Percentiles rank a stretch among this genome's conserved stretches.
phyloP scores from a whole-genome alignment of 30 jellyfish, hydroid and myxozoan species.

The Aurelia coerulea region DNA sequence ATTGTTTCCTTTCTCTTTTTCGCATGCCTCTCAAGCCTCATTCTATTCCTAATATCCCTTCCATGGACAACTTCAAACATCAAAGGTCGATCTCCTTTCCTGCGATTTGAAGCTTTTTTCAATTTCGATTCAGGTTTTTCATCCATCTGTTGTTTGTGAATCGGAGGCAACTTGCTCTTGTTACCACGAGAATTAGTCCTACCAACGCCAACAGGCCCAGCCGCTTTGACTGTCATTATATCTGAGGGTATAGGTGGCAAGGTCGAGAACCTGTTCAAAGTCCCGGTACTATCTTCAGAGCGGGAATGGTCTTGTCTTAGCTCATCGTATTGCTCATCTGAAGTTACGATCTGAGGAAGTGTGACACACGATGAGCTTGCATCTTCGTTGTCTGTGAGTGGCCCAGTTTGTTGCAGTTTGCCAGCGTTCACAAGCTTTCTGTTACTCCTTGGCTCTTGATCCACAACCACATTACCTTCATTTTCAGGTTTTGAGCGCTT shows the following conservation, averaged over 20 bases:
- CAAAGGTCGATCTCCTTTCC: not conserved
- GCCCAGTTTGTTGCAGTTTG: not conserved
- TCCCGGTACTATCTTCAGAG: constrained; percentile 16
- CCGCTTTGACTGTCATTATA: constrained; percentile 17
- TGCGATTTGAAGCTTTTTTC: not conserved
- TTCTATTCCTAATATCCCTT: constrained; percentile 29
- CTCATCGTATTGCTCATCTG: constrained; percentile 11
- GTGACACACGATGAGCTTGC: not conserved
- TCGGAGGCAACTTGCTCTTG: constrained; percentile 33
- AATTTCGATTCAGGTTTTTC: constrained; percentile 44
- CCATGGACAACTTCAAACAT: constrained; percentile 3
- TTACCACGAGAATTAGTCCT: not conserved
- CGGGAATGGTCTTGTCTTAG: not conserved
- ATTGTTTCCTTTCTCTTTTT: constrained; percentile 35
- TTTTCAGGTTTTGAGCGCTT: too few relatives aligned
- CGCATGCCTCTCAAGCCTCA: constrained; percentile 32
- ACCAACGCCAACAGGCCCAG: not conserved
- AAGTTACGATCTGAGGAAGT: constrained; percentile 2
- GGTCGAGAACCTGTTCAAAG: constrained; percentile 22
- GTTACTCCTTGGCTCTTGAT: too few relatives aligned
- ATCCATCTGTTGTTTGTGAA: constrained; percentile 22
- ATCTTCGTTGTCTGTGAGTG: constrained; percentile 1
- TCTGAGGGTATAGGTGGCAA: constrained; percentile 53
- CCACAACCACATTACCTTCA: too few relatives aligned
- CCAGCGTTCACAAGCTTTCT: too few relatives aligned